A percentile compares a stretch with the other conserved stretches of the same genome.
phyloP scores from a whole-genome alignment of 2,888 invertebrate species.

The Pinctada fucata region DNA sequence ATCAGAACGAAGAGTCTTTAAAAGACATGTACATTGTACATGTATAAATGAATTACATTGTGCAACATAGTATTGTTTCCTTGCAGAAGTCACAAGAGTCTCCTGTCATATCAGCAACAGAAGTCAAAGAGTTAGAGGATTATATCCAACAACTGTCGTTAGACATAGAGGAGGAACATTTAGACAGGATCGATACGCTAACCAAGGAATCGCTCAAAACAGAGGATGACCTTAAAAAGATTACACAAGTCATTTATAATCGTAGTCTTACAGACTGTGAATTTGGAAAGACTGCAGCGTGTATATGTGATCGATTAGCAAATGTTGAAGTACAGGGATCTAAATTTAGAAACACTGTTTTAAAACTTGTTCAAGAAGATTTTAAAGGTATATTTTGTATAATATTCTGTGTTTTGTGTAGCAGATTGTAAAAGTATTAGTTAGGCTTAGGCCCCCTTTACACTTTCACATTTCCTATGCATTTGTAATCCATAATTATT shows the following conservation, averaged over 20 bases:
- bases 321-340: slow-evolving; percentile 59
- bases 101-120: slow-evolving; percentile 22
- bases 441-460: no score
- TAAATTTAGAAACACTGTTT: slow-evolving; percentile 61
- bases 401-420: not conserved
- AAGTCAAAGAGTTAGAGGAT: slow-evolving; percentile 44
- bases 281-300: slow-evolving; percentile 62
- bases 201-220: slow-evolving; percentile 41
- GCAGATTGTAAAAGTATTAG: no score
- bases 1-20: no score
- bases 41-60: no score
- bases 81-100: slow-evolving; percentile 31
- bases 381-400: slow-evolving; percentile 61
- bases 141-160: slow-evolving; percentile 48
- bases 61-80: not conserved
- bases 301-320: slow-evolving; percentile 62
- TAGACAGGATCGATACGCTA: slow-evolving; percentile 50
- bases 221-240: slow-evolving; percentile 46
- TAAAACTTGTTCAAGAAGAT: slow-evolving; percentile 65
- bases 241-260: slow-evolving; percentile 54
- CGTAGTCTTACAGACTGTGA: slow-evolving; percentile 59
- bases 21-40: no score
- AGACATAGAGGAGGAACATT: slow-evolving; percentile 51
- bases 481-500: no score
- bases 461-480: no score